Evolutionary conservation across 2,888 invertebrate genomes (phyloP).

Genomic region (Zhuqinia jingwanae): DNA sequence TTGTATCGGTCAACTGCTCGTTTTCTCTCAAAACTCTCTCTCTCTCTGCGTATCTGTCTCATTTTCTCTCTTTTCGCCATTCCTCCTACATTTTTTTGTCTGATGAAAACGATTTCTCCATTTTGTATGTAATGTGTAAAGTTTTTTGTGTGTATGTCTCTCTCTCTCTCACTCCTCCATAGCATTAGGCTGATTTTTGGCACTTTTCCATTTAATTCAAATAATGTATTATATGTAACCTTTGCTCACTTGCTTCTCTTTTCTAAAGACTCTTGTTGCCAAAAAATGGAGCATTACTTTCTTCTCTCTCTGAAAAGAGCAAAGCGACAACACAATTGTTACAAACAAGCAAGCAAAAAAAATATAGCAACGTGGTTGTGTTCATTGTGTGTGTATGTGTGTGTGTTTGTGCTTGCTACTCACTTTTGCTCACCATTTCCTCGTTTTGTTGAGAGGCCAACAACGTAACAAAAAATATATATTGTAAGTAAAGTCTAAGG

Average conservation of each 20-base stretch:
- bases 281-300: slow-evolving; percentile 28
- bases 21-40: neutral
- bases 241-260: slow-evolving; percentile 11
- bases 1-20: slow-evolving; percentile 56
- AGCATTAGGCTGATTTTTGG: slow-evolving; percentile 64
- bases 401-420: no score
- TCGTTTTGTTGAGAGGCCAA: no score
- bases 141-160: neutral
- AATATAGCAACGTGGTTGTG: neutral
- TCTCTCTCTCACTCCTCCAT: neutral
- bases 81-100: neutral
- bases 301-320: neutral
- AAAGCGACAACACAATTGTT: slow-evolving; percentile 24
- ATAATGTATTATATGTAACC: slow-evolving; percentile 28
- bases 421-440: no score
- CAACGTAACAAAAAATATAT: neutral
- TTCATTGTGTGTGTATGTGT: no score
- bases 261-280: neutral
- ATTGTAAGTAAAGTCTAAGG: neutral
- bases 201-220: slow-evolving; percentile 72
- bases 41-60: neutral
- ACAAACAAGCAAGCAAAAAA: slow-evolving; percentile 2
- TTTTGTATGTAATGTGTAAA: neutral
- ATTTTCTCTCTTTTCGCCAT: neutral
- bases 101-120: slow-evolving; percentile 4